A percentile compares a stretch with the other conserved stretches of the same genome.
Conservation (phyloP, 2,113 vertebrate genomes). For the Xiphophorus hellerii region DNA sequence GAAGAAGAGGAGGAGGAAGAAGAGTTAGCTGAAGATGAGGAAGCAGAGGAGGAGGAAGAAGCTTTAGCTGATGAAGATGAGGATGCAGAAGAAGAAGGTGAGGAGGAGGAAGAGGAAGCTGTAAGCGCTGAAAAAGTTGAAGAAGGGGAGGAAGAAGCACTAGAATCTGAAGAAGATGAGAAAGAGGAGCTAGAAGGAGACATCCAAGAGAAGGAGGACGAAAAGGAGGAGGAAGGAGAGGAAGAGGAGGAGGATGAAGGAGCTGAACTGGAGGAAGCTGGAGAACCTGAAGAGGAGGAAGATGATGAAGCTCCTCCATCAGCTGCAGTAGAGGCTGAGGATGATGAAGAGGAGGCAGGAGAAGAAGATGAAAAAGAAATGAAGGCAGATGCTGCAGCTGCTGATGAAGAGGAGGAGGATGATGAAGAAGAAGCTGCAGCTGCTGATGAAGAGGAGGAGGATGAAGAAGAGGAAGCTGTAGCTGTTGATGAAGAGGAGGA, state of each 20-base stretch:
- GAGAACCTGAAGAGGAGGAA: background rate
- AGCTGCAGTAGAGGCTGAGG: background rate
- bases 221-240: background rate
- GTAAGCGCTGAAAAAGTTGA: background rate
- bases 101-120: background rate
- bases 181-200: background rate
- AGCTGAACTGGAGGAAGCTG: conserved; percentile 1
- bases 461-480: background rate
- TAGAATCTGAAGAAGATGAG: background rate
- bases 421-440: no score
- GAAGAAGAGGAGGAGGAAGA: background rate
- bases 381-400: no score
- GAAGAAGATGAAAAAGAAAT: no score
- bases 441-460: background rate
- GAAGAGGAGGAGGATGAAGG: conserved; percentile 1
- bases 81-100: background rate
- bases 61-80: background rate
- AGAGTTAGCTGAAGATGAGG: rapidly evolving
- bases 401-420: no score
- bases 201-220: background rate
- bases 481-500: background rate
- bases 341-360: conserved; percentile 1
- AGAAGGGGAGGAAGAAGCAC: background rate
- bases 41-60: background rate
- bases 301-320: conserved; percentile 1